Evolutionary conservation across 2,113 vertebrate species (phyloP), one percentile per base, ranked within the genome.

Genomic region (Elachura formosa): DNA sequence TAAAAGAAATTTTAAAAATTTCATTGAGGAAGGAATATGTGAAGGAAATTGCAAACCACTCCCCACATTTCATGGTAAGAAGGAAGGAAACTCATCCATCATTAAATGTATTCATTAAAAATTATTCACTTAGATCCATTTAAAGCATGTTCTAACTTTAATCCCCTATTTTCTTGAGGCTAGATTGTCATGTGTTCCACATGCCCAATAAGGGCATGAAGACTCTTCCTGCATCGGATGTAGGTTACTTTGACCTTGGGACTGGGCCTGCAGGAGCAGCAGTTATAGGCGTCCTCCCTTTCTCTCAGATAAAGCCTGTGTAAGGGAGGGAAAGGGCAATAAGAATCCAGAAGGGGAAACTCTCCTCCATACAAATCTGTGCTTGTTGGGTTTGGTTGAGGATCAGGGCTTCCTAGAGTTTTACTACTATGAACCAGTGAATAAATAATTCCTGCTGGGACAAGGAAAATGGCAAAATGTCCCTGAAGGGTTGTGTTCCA

Each of bases 31-130:
- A 84, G 21, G 61, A 78, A 74, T 84, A 71, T 64, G 40, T 81
- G 77, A 55, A 87, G 52, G 10, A 90, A 91, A 90, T 76, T 93
- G 64, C 54, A 94, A 75, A 41, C 33, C 7, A 0, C 45, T 94
- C 49, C 67, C 54, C 36, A 62, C 26, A 43, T 89, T 87, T 90
- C 28, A 8, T 68, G 48, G 66, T 46, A 91, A 92, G 69, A 92
- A 79, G 41, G 84, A 93, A 92, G 52, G 61, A 87, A 91, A 62
- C 67, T 93, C 89, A 92, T 95, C 84, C 51, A 93, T 94, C 95
- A 93, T 97, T 94, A 93, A 95, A 85, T 85, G 63, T 5, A 16
- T 83, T 96, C 84, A 94, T 94, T 97, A 94, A 94, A 93, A 93
- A 95, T 93, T 69, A 85, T 96, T 95, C 93, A 58, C 67, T 89